phyloP scores from a whole-genome alignment of 2,888 invertebrate genomes.

The Luperina testacea region DNA sequence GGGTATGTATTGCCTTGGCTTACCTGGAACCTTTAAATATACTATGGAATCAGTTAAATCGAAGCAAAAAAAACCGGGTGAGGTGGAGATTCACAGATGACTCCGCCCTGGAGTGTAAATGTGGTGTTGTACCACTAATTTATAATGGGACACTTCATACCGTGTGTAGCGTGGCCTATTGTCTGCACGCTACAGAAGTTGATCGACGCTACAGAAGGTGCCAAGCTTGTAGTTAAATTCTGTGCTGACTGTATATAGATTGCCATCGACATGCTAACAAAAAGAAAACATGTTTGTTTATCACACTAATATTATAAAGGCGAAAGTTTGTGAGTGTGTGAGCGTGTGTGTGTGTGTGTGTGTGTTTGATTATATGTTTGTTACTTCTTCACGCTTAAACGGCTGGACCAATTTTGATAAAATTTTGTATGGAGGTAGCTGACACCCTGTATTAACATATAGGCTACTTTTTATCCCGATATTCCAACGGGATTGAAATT shows the following conservation, averaged over 20 bases:
- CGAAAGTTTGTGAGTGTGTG: too few relatives aligned
- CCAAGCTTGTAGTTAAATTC: background rate
- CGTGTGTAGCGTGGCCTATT: background rate
- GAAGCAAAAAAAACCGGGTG: background rate
- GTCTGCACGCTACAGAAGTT: background rate
- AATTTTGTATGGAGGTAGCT: too few relatives aligned
- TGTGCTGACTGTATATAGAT: background rate
- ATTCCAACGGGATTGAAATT: too few relatives aligned
- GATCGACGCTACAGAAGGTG: background rate
- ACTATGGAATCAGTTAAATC: background rate
- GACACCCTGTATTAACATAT: too few relatives aligned
- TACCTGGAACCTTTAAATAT: background rate
- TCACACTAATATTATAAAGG: too few relatives aligned
- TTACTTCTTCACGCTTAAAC: too few relatives aligned
- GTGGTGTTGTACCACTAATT: background rate
- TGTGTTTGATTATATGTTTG: too few relatives aligned
- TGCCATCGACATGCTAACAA: too few relatives aligned
- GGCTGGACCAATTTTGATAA: too few relatives aligned
- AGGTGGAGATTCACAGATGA: background rate
- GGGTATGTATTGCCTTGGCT: background rate
- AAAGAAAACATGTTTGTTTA: background rate
- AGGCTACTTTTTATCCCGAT: too few relatives aligned
- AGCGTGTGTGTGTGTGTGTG: too few relatives aligned
- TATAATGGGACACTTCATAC: background rate
- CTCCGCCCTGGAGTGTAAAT: background rate